Evolutionary conservation across 64 coral and sea anemone species (phyloP), one percentile per base, ranked within the genome.

Genomic region (Porites australiensis): DNA sequence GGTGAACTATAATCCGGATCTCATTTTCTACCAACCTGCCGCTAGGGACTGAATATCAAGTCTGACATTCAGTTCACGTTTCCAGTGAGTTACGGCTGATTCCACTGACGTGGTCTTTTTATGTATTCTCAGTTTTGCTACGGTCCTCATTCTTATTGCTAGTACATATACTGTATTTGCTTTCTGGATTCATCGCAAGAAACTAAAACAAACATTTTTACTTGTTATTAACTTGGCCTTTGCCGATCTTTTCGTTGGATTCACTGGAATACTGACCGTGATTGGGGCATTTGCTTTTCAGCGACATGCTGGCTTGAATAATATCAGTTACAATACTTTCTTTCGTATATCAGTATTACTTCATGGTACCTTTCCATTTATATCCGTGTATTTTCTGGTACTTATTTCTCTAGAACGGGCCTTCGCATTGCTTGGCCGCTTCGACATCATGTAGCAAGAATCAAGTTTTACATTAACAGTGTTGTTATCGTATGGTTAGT

Each of bases 151-250:
- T 9, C 12, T 57, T 57, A 12, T 57, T 57, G 54, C 1, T 6
- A 57, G 6, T 57, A 57, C 54, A 12, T 75, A 50, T 6, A 75
- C 72, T 16, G 48, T 75, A 47, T 50, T 50, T 13, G 72, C 18
- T 3, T 75, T 75, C 50, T 75, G 44, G 72, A 75, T 49, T 7
- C 27, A 75, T 6, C 46, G 72, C 11, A 50, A 47, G 13, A 75
- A 46, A 51, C 47, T 75, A 49, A 75, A 50, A 14, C 13, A 44
- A 50, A 50, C 44, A 10, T 75, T 14, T 6, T 50, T 75, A 50
- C 72, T 75, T 16, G 44, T 75, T 50, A 75, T 50, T 5, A 75
- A 75, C 45, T 75, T 75, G 27, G 72, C 72, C 50, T 5, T 75
- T 50, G 72, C 72, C 18, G 72, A 75, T 18, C 45, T 75, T 0